A percentile compares a stretch with the other conserved stretches of the same genome.
phyloP scores from a whole-genome alignment of 2,888 invertebrate genomes.

The Chalcosyrphus nemorum region DNA sequence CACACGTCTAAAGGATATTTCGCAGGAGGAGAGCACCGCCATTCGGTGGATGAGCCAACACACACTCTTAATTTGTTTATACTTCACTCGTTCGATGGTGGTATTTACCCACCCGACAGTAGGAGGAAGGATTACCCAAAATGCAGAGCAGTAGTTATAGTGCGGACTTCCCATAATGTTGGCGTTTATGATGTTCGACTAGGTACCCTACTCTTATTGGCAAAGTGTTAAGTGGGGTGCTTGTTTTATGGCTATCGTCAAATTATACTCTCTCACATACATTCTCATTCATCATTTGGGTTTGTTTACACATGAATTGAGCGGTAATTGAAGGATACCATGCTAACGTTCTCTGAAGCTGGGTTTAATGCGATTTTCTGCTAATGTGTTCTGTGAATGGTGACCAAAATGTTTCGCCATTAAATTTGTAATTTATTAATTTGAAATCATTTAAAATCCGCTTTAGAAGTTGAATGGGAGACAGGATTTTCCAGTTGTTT shows the following conservation, averaged over 20 bases:
- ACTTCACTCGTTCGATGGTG: not conserved
- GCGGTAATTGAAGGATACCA: not conserved
- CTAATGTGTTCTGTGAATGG: not conserved
- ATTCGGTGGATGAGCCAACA: not conserved
- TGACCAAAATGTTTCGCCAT: not conserved
- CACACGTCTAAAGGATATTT: too few relatives aligned
- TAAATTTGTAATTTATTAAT: not conserved
- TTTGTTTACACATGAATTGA: not conserved
- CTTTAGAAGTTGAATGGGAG: too few relatives aligned
- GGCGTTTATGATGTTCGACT: not conserved
- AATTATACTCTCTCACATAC: not conserved
- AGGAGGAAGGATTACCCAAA: not conserved
- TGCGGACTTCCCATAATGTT: too few relatives aligned
- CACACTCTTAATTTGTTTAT: slow-evolving; percentile 19
- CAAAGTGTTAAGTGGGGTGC: not conserved
- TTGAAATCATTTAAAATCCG: not conserved
- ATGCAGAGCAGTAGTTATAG: not conserved
- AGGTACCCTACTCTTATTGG: too few relatives aligned
- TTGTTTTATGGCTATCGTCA: not conserved
- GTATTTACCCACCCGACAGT: slow-evolving; percentile 10
- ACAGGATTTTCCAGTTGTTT: too few relatives aligned
- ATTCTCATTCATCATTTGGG: not conserved
- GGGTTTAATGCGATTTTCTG: not conserved
- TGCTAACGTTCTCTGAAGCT: not conserved
- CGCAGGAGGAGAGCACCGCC: too few relatives aligned